phyloP scores from a whole-genome alignment of 2,888 invertebrate genomes.

The Bellardia pandia region DNA sequence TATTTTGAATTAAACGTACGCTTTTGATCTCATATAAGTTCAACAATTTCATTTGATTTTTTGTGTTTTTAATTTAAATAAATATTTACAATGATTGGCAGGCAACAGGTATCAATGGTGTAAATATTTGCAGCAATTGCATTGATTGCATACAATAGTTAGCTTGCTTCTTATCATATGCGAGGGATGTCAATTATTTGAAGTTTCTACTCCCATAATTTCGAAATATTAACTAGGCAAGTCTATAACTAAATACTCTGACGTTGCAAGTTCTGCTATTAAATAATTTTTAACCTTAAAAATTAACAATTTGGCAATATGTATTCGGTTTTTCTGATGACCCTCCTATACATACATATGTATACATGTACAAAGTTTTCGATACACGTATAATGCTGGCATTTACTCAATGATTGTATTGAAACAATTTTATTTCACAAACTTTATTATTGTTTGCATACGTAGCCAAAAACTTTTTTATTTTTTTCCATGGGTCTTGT shows the following conservation, averaged over 20 bases:
- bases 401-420: slow-evolving; percentile 30
- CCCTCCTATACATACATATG: neutral
- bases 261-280: no score
- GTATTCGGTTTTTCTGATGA: neutral
- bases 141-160: neutral
- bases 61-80: neutral
- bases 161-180: no score
- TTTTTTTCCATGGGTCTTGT: slow-evolving; percentile 1
- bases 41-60: neutral
- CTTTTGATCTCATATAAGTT: no score
- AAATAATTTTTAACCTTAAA: no score
- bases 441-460: slow-evolving; percentile 1
- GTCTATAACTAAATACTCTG: no score
- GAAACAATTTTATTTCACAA: slow-evolving; percentile 10
- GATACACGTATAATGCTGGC: slow-evolving; percentile 13
- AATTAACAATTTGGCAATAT: neutral
- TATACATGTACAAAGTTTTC: slow-evolving; percentile 11
- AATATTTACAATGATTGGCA: slow-evolving; percentile 19
- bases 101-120: slow-evolving; percentile 4
- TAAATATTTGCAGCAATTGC: neutral
- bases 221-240: no score
- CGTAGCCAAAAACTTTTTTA: neutral
- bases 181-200: no score
- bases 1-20: no score
- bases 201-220: no score